Conservation (phyloP, 2,888 invertebrate genomes). For the Megalurothrips usitatus region DNA sequence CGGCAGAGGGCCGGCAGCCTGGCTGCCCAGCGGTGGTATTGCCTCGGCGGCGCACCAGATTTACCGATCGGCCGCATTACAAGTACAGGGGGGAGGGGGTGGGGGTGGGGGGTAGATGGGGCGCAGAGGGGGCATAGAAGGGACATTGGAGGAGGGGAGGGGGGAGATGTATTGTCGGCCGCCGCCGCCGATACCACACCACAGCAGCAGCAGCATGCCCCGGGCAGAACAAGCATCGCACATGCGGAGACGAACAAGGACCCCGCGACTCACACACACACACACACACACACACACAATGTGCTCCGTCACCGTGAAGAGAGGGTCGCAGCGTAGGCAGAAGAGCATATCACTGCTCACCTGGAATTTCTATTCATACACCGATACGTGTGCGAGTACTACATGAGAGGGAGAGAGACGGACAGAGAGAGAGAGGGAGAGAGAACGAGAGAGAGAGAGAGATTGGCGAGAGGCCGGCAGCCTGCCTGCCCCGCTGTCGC, state of each 20-base stretch:
- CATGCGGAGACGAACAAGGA: background rate
- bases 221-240: background rate
- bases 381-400: background rate
- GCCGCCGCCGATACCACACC: background rate
- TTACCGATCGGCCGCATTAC: conserved; percentile 11
- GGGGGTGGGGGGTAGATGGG: background rate
- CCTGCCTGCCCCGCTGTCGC: too few relatives aligned
- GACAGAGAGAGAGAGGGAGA: too few relatives aligned
- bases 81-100: background rate
- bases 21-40: too few relatives aligned
- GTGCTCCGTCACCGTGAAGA: background rate
- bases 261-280: background rate
- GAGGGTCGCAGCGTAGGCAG: background rate
- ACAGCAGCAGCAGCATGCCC: background rate
- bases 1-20: too few relatives aligned
- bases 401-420: background rate
- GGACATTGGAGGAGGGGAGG: background rate
- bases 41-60: background rate
- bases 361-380: background rate
- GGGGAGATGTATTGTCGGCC: background rate
- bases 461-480: too few relatives aligned
- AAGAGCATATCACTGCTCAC: too few relatives aligned
- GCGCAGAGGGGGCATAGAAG: background rate
- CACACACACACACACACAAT: conserved; percentile 16
- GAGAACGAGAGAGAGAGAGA: too few relatives aligned